Evolutionary conservation across 2,888 invertebrate species (phyloP).

Genomic region (Baccha elongata): DNA sequence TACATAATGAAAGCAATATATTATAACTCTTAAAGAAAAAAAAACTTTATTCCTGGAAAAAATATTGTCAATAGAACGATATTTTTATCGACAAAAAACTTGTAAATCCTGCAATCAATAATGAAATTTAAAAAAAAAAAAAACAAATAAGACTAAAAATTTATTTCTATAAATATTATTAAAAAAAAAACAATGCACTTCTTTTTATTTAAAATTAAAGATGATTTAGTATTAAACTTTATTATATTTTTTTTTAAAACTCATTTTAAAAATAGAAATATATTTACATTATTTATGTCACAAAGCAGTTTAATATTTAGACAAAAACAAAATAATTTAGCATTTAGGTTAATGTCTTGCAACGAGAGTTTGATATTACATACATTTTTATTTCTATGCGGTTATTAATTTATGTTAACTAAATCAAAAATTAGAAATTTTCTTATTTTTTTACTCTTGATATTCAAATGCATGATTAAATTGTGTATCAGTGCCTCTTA

Average conservation of each 20-base stretch:
- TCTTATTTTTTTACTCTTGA: no score
- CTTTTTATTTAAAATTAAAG: neutral
- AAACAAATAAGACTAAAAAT: conserved; percentile 57
- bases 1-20: conserved; percentile 59
- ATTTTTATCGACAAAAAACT: neutral
- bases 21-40: neutral
- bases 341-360: conserved; percentile 55
- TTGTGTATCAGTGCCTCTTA: conserved; percentile 48
- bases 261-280: conserved; percentile 19
- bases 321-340: conserved; percentile 22
- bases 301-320: conserved; percentile 8
- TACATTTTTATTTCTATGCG: no score
- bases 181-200: conserved; percentile 27
- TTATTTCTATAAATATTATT: conserved; percentile 13
- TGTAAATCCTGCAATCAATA: neutral
- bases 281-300: conserved; percentile 12
- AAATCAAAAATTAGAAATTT: no score
- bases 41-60: conserved; percentile 53
- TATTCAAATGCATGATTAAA: neutral
- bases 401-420: no score
- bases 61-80: conserved; percentile 11
- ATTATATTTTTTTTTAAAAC: neutral
- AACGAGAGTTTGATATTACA: conserved; percentile 53
- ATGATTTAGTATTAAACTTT: conserved; percentile 6
- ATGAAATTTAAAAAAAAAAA: conserved; percentile 10